Base-by-base conservation (phyloP, 1,140 invertebrate species). In the Nasonia longicornis region DNA sequence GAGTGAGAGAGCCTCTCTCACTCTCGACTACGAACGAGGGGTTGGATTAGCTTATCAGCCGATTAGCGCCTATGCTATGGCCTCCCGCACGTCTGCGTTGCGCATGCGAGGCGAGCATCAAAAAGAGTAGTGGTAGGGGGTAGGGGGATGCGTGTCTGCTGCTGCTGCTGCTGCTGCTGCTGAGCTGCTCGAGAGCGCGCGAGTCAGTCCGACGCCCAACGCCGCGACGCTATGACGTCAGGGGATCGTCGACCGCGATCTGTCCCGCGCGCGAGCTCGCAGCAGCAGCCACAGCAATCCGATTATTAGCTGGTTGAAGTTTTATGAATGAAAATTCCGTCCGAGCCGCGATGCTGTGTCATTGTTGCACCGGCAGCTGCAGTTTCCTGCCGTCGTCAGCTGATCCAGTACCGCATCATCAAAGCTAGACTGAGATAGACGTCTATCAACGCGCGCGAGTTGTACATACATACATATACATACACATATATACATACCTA, bases 201-300 rank as follows among this genome's bases (percentile, higher is more conserved):
- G 26, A 87, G 86, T 86, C 88, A 91, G 90, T 90, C 86, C 87
- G 88, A 89, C 88, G 89, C 88, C 88, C 88, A 87, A 86, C 87
- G 87, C 88, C 89, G 89, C 86, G 85, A 88, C 87, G 87, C 85
- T 86, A 89, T 89, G 88, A 90, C 87, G 89, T 89, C 87, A 89
- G 81, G 87, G 89, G 82, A 84, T 86, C 79, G 82, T 82, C 87
- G 86, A 84, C 83, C 84, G 71, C 64, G 52, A 58, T 20, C 71
- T 77, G 66, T 69, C 72, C 31, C 31, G 31, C 35, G 71, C 38
- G 7, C 11, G 69, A 71, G 58, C 69, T 26, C 26, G 31, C 38
- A n/a, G 52, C 38, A 10, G 38, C 38, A 42, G 6, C 4, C 6
- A 7, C 38, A 7, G 38, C 71, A 14, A 38, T 69, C 70, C 16